Base-by-base conservation (phyloP, 2,888 invertebrate genomes). In the Nymphalis polychloros region DNA sequence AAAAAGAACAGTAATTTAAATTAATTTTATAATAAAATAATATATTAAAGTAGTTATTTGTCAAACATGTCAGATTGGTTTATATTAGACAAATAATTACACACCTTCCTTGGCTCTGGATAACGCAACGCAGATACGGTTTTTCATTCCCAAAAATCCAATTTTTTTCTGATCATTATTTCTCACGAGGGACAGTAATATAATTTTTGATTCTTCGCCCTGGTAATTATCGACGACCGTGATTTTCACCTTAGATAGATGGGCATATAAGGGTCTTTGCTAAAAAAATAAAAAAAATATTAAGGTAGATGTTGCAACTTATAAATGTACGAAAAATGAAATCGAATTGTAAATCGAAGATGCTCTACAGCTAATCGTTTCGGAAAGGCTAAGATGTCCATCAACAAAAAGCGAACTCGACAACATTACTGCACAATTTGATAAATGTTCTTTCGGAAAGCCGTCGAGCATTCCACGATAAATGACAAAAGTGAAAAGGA, bases 161-260 rank as follows among this genome's bases (percentile, higher is more conserved):
- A 96, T 95, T 61, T 93, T 93, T 41, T 93, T 92, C 0, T 94
- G 87, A 0, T 83, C 72, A 77, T 96, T 96, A 79, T 95, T 96
- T 66, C 97, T 93, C 1, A 97, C 97, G 16, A 97, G 88, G 0
- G 97, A 96, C 23, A 97, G 84, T 8, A 97, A 84, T 71, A 97
- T 95, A 59, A 97, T 96, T 77, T 95, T 94, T 31, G 94, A 95
- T 82, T 97, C 97, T 78, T 96, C 95, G 0, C 97, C 97, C 89
- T 97, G 97, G 79, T 94, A 97, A 81, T 96, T 96, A 81, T 97
- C 97, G 5, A 97, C 94, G 0, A 95, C 94, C 0, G 94, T 93
- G 5, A 96, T 94, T 74, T 94, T 91, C 2, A 96, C 94, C n/a
- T 93, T 87, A 31, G 84, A 71, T 31, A 94, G 81, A 41, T 88